Evolutionary conservation across 30 jellyfish, hydroid and myxozoan genomes (phyloP).

Genomic region (Aurelia sp.): DNA sequence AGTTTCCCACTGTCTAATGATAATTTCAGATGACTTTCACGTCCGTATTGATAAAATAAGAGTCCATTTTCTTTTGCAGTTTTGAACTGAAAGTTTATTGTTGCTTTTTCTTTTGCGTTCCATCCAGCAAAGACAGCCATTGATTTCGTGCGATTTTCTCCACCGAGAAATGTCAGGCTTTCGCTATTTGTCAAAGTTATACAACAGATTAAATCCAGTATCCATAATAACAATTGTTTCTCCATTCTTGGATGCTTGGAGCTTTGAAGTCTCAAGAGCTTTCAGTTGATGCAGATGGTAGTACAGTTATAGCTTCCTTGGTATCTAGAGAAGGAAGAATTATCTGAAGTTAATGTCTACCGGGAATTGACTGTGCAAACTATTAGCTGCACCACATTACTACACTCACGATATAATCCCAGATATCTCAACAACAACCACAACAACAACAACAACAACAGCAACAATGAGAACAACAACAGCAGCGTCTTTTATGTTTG

Average conservation of each 20-base stretch:
- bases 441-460: too few species aligned
- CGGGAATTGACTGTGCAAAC: too few species aligned
- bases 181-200: conserved; percentile 2
- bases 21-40: not conserved
- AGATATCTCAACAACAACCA: too few species aligned
- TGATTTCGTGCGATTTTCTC: conserved; percentile 35
- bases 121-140: conserved; percentile 64
- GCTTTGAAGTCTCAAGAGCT: not conserved
- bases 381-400: too few species aligned
- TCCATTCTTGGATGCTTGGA: too few species aligned
- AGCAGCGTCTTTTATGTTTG: too few species aligned
- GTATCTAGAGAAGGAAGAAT: not conserved
- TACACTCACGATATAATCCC: too few species aligned
- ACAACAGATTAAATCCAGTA: not conserved
- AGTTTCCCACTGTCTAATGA: conserved; percentile 39
- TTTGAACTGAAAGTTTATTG: conserved; percentile 71
- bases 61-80: conserved; percentile 55
- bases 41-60: conserved; percentile 50
- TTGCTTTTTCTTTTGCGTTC: conserved; percentile 65
- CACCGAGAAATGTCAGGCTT: conserved; percentile 51
- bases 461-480: too few species aligned
- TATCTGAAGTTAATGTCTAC: not conserved
- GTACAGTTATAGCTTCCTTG: not conserved
- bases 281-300: not conserved
- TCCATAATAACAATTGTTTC: not conserved